These are phyloP conservation scores for Eugnorisma glareosa DNA, from an alignment of 2,888 invertebrate genomes.

Conservation along the genomic window DNA sequence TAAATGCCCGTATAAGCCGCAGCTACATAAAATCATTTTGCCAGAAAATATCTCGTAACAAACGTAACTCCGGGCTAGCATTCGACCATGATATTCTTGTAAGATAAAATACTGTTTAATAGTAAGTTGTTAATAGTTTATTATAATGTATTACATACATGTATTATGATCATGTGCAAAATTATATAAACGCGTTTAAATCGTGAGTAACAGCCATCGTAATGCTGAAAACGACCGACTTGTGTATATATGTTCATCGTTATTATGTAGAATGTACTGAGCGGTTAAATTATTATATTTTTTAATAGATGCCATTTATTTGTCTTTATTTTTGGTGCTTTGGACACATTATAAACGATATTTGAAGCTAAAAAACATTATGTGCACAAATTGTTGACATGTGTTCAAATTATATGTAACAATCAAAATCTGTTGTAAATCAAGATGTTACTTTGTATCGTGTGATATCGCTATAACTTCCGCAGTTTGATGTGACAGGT, in stretches of 20 bases:
- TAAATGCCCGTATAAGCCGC: background rate
- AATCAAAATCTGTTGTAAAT: conserved; percentile 66
- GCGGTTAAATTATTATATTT: conserved; percentile 76
- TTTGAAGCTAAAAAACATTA: conserved; percentile 50
- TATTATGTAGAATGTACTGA: conserved; percentile 70
- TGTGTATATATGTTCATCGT: conserved; percentile 82
- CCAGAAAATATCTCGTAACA: conserved; percentile 2
- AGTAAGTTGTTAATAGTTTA: conserved; percentile 90
- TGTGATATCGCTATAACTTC: conserved; percentile 70
- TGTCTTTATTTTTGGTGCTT: conserved; percentile 77
- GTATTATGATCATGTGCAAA: conserved; percentile 86
- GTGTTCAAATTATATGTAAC: conserved; percentile 73
- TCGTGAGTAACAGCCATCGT: conserved; percentile 60
- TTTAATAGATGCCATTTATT: conserved; percentile 76
- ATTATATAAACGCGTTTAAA: conserved; percentile 80
- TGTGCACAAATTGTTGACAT: conserved; percentile 82
- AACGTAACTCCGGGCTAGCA: conserved; percentile 57
- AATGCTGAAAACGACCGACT: conserved; percentile 69
- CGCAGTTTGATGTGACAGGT: conserved; percentile 69
- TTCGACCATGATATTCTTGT: conserved; percentile 78
- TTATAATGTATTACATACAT: conserved; percentile 84
- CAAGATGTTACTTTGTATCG: conserved; percentile 61
- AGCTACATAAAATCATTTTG: background rate
- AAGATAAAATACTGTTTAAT: conserved; percentile 87
- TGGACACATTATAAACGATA: conserved; percentile 59